A percentile compares a stretch with the other conserved stretches of the same genome.
Evolutionary conservation across 2,888 invertebrate species (phyloP).

Genomic region (Epistrophella euchroma): DNA sequence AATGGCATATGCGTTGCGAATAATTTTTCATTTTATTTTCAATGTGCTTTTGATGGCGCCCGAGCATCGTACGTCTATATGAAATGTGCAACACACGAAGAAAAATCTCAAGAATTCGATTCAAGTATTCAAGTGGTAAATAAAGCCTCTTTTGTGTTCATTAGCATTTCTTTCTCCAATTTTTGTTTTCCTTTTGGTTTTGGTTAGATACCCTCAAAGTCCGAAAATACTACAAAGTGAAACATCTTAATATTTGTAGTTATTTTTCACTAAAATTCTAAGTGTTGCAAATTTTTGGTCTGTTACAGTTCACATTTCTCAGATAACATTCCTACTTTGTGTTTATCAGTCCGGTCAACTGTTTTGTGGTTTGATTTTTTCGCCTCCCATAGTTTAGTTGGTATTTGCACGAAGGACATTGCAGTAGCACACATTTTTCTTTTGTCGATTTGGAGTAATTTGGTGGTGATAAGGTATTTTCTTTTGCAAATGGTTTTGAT

Average conservation of each 20-base stretch:
- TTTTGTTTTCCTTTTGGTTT: too few species aligned
- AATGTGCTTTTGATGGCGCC: too few species aligned
- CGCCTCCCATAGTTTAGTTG: too few species aligned
- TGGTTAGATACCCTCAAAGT: neutral
- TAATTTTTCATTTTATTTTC: too few species aligned
- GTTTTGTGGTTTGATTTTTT: neutral
- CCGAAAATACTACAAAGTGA: neutral
- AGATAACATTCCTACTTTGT: slow-evolving; percentile 1
- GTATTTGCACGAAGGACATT: too few species aligned
- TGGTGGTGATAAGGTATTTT: neutral
- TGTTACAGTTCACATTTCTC: neutral
- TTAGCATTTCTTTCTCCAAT: neutral
- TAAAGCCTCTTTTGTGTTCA: neutral
- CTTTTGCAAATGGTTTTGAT: neutral
- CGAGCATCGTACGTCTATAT: too few species aligned
- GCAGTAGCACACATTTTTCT: neutral
- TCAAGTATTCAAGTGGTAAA: neutral
- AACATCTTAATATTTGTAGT: neutral
- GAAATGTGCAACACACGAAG: neutral
- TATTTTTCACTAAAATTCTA: neutral
- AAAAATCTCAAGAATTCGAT: neutral
- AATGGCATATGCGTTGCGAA: too few species aligned
- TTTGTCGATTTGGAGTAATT: neutral
- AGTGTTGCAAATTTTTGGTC: neutral
- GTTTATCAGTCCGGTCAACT: neutral